phyloP scores from a whole-genome alignment of 2,113 vertebrate species.

The Misgurnus anguillicaudatus region DNA sequence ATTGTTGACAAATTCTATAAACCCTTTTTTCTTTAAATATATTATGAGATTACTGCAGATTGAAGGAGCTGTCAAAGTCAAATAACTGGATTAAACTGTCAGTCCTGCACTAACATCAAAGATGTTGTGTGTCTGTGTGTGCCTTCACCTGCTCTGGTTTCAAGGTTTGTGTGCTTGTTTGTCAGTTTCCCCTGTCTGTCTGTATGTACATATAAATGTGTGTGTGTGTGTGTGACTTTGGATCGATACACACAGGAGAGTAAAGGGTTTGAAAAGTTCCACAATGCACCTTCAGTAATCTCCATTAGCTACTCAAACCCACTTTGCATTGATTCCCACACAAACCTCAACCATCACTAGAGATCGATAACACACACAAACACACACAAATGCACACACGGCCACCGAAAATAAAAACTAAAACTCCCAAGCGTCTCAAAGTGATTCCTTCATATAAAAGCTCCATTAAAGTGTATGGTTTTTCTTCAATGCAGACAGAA shows the following conservation, averaged over 20 bases:
- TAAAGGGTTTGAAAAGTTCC: slow-evolving; percentile 51
- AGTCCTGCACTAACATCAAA: neutral
- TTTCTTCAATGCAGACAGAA: slow-evolving; percentile 6
- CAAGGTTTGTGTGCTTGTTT: neutral
- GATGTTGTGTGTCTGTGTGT: neutral
- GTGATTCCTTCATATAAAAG: slow-evolving; percentile 31
- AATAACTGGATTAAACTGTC: neutral
- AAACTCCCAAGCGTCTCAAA: slow-evolving; percentile 25
- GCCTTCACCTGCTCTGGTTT: neutral
- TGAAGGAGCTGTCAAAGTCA: neutral
- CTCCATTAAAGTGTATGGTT: slow-evolving; percentile 26
- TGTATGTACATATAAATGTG: slow-evolving; percentile 16
- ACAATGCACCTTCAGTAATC: slow-evolving; percentile 48
- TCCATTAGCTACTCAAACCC: slow-evolving; percentile 58
- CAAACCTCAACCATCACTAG: slow-evolving; percentile 30
- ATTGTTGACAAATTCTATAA: too few relatives aligned
- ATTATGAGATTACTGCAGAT: neutral
- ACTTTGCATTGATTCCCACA: slow-evolving; percentile 55
- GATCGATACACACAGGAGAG: slow-evolving; percentile 51
- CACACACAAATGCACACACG: slow-evolving; percentile 19
- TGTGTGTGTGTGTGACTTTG: slow-evolving; percentile 21
- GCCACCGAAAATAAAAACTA: slow-evolving; percentile 31
- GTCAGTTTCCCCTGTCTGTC: neutral
- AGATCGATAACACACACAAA: slow-evolving; percentile 43
- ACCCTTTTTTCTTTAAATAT: neutral